Base-by-base conservation (phyloP, 2,113 vertebrate genomes). In the Perccottus glenii region DNA sequence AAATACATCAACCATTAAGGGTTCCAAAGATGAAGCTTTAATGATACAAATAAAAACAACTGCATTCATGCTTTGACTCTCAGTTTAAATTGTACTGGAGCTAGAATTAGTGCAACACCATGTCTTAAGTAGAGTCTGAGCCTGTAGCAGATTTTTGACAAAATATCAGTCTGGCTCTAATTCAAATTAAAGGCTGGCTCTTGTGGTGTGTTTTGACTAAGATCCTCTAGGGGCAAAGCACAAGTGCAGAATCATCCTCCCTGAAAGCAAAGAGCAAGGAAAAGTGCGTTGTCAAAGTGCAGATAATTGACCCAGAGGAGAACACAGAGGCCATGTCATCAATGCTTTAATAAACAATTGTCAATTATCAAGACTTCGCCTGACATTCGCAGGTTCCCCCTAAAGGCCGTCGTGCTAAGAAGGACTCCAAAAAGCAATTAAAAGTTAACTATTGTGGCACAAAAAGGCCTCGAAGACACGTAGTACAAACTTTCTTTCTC, bases 221-320 rank as follows among this genome's bases (percentile, higher is more conserved):
- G 48, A 47, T 75, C 64, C 50, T 82, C 52, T 11, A n/a, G 16
- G 52, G 81, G 78, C 11, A 55, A 67, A 59, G 47, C 61, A 67
- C 32, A 53, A 77, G 64, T 66, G 70, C 55, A 74, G 55, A 82
- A 76, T 74, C 58, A 62, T 77, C 49, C 11, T 64, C 65, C 33
- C 35, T 67, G 65, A 76, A 83, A 73, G 67, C 64, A 85, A 69
- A 51, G 48, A 70, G 64, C 9, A n/a, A 55, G 51, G 35, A 55
- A 55, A 40, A 61, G 51, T 27, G 67, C 49, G 68, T 68, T 66
- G 81, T 81, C 75, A 81, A 72, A 77, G 64, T 11, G 48, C 49
- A 71, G 79, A 83, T 77, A 87, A 87, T 84, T 82, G 82, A 88
- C 80, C 78, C 55, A 66, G 81, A 80, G 85, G 69, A 80, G 65